Evolutionary conservation across 2,888 invertebrate genomes (phyloP).

Genomic region (Deroplatys truncata): DNA sequence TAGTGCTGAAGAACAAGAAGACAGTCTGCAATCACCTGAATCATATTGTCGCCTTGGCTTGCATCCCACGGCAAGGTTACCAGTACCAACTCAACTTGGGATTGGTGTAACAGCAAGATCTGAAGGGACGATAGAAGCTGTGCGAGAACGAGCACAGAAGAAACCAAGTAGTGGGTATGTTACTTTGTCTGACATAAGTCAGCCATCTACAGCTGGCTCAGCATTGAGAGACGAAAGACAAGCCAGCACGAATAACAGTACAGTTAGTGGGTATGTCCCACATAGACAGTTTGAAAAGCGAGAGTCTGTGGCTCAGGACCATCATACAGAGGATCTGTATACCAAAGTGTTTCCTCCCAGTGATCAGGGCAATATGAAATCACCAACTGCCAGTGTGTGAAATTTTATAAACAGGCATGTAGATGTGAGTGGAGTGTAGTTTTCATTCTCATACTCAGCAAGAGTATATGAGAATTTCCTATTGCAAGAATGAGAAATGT

Average conservation of each 20-base stretch:
- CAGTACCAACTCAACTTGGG: background rate
- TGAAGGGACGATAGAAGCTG: background rate
- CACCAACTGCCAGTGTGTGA: slow-evolving; percentile 18
- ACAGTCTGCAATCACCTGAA: background rate
- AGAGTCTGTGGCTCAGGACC: background rate
- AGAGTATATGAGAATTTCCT: background rate
- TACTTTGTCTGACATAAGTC: slow-evolving; percentile 33
- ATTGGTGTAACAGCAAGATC: background rate
- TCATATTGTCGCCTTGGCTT: slow-evolving; percentile 20
- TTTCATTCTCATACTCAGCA: background rate
- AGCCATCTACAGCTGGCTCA: background rate
- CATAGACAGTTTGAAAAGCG: slow-evolving; percentile 39
- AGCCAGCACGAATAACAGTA: slow-evolving; percentile 10
- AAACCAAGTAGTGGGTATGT: slow-evolving; percentile 37
- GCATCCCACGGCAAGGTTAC: background rate
- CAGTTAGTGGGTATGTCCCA: slow-evolving; percentile 38
- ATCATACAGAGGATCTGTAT: slow-evolving; percentile 11
- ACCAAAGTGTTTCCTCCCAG: slow-evolving; percentile 24
- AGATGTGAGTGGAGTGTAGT: background rate
- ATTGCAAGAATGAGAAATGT: background rate
- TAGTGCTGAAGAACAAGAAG: background rate
- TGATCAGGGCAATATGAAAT: slow-evolving; percentile 2
- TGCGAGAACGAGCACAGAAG: background rate
- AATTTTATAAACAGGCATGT: background rate
- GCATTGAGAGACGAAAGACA: background rate